Evolutionary conservation across 2,888 invertebrate genomes (phyloP), one percentile per base, ranked within the genome.

Genomic region (Nebria brevicollis): DNA sequence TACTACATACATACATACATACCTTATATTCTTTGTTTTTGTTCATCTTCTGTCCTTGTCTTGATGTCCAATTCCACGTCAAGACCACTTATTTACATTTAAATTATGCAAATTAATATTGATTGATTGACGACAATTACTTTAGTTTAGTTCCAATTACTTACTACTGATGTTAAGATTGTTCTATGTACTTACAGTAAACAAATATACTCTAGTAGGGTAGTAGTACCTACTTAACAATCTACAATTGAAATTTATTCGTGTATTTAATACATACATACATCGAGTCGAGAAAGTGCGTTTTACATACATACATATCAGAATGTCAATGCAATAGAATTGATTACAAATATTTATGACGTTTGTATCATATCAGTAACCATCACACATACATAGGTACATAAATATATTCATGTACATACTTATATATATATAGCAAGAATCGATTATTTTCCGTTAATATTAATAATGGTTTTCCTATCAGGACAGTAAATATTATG

Each of bases 31-130:
- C 54, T 54, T 54, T 54, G 8, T 54, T 54, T 54, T 54, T n/a
- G n/a, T 54, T 13, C 8, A 2, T 54, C 8, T 5, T 54, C 54
- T 54, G 54, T 54, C 54, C 54, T 54, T 54, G 54, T 54, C 54
- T 54, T 54, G 54, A 54, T 54, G 54, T 54, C 54, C 54, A 54
- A 54, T 54, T 6, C 54, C 54, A 54, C 54, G 54, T 8, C 54
- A 54, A 54, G 6, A 54, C 54, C 13, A 7, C 54, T 34, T 34
- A 54, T 54, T 54, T 54, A 54, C 54, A 54, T 7, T 54, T 8
- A 54, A 54, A 54, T 54, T 54, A 54, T 54, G 54, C 54, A 54
- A 54, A 54, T 54, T 54, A 54, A 54, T 54, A 54, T 54, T 54
- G 54, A 54, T 54, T 54, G 54, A 54, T 54, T 54, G 54, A 54